Evolutionary conservation across 1,140 invertebrate genomes (phyloP).

Genomic region (Diuraphis noxia): DNA sequence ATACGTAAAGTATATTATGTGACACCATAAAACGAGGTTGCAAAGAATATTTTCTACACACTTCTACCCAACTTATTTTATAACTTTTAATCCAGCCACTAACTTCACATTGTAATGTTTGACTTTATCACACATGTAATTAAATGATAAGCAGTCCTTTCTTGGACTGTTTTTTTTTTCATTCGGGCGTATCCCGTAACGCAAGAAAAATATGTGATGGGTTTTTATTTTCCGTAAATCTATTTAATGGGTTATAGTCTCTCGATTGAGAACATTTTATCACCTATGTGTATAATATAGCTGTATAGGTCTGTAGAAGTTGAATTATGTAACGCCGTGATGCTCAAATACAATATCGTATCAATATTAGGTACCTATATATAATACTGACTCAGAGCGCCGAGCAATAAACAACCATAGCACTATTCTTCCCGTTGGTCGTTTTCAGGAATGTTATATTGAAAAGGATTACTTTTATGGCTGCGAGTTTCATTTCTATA

Average conservation of each 20-base stretch:
- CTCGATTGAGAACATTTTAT: neutral
- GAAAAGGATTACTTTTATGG: conserved; percentile 40
- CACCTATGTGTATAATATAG: neutral
- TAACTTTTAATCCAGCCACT: neutral
- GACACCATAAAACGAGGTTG: neutral
- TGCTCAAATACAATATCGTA: conserved; percentile 29
- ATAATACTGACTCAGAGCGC: neutral
- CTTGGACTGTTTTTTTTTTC: neutral
- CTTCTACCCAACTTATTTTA: neutral
- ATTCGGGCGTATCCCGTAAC: neutral
- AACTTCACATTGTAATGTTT: neutral
- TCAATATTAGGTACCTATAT: neutral
- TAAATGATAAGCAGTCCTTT: neutral
- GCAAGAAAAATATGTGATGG: neutral
- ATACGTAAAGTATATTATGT: neutral
- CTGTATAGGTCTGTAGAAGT: neutral
- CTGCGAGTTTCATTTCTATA: conserved; percentile 13
- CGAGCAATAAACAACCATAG: conserved; percentile 30
- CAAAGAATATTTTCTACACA: neutral
- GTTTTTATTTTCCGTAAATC: conserved; percentile 24
- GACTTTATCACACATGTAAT: neutral
- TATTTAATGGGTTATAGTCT: neutral
- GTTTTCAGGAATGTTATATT: conserved; percentile 40
- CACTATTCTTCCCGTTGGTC: neutral
- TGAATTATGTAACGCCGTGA: neutral